Evolutionary conservation across 2,113 vertebrate species (phyloP).

Genomic region (Brevimyrus niger): DNA sequence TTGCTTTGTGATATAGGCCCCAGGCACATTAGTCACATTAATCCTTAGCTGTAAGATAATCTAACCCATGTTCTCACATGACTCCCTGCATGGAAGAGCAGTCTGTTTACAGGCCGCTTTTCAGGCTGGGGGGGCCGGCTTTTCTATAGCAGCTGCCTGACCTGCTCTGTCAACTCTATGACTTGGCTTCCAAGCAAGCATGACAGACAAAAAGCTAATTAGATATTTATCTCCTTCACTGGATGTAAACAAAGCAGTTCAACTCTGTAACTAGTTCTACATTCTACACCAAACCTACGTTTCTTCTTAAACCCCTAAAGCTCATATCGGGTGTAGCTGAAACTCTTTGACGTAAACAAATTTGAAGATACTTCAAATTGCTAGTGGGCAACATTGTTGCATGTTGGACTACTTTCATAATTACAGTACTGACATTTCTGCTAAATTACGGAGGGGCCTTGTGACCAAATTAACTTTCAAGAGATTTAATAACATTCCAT

Average conservation of each 20-base stretch:
- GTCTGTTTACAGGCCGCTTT: neutral
- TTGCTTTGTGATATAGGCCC: neutral
- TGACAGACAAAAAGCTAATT: neutral
- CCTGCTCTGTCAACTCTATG: neutral
- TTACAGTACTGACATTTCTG: neutral
- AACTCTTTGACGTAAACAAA: neutral
- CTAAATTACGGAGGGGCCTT: neutral
- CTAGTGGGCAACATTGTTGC: neutral
- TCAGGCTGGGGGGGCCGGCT: neutral
- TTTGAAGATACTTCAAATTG: neutral
- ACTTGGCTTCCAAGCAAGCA: neutral
- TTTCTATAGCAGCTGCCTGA: neutral
- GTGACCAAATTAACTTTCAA: neutral
- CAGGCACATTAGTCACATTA: neutral
- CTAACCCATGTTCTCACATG: neutral
- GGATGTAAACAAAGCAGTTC: neutral
- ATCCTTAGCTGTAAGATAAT: neutral
- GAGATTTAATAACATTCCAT: neutral
- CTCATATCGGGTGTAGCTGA: neutral
- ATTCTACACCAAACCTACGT: neutral
- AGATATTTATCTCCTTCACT: neutral
- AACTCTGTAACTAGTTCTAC: neutral
- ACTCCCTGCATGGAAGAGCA: neutral
- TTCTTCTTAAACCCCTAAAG: neutral
- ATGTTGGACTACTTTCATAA: neutral